Evolutionary conservation across 2,113 vertebrate species (phyloP).

Genomic region (Uropsilus gracilis): DNA sequence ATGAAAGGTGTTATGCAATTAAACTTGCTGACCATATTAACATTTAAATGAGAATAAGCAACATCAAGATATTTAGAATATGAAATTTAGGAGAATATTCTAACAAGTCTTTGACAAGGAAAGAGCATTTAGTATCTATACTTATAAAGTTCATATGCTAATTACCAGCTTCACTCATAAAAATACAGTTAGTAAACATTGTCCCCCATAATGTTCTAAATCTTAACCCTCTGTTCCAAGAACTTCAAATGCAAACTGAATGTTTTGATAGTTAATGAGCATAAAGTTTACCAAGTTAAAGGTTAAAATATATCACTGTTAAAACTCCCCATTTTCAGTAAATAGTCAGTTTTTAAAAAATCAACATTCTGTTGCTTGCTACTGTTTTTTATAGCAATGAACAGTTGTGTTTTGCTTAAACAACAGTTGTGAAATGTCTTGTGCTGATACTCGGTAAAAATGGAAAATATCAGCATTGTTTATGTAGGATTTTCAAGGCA

Average conservation of each 20-base stretch:
- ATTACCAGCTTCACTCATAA: constrained; percentile 28
- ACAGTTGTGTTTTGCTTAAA: constrained; percentile 80
- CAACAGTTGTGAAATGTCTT: constrained; percentile 76
- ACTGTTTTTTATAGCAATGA: constrained; percentile 63
- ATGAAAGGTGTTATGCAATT: constrained; percentile 42
- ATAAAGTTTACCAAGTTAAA: constrained; percentile 72
- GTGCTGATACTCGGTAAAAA: constrained; percentile 66
- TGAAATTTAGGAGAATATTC: constrained; percentile 23
- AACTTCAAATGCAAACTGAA: constrained; percentile 59
- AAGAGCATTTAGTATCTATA: constrained; percentile 24
- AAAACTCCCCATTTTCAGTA: constrained; percentile 73
- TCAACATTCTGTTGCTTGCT: constrained; percentile 69
- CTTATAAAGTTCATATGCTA: constrained; percentile 64
- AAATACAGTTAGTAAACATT: constrained; percentile 64
- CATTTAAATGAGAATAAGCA: constrained; percentile 63
- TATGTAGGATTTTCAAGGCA: constrained; percentile 64
- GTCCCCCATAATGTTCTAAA: constrained; percentile 50
- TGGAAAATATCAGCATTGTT: constrained; percentile 73
- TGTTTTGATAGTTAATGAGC: constrained; percentile 72
- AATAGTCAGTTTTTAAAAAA: constrained; percentile 54
- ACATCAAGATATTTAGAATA: constrained; percentile 30
- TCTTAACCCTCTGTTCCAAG: constrained; percentile 61
- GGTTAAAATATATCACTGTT: constrained; percentile 67
- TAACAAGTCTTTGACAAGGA: constrained; percentile 57
- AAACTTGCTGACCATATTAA: constrained; percentile 55